Evolutionary conservation across 2,888 invertebrate genomes (phyloP).

Genomic region (Drosophila nigricruria): DNA sequence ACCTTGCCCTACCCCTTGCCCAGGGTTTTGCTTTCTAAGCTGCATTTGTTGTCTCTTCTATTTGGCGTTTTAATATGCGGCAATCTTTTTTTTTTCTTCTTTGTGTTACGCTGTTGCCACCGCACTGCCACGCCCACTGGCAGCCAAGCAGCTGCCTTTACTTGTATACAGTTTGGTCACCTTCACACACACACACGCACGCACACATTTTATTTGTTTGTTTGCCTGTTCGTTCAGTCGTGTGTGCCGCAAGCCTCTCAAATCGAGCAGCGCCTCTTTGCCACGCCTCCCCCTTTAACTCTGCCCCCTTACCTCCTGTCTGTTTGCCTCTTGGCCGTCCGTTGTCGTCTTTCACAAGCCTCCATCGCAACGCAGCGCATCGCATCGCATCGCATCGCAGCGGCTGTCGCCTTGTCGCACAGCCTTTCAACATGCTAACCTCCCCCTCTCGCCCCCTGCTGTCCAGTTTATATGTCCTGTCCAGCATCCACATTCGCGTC

Average conservation of each 20-base stretch:
- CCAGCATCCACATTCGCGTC: constrained; percentile 53
- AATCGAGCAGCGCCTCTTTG: constrained; percentile 26
- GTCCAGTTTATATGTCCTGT: constrained; percentile 1
- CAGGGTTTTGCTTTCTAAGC: constrained; percentile 62
- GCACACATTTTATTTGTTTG: constrained; percentile 64
- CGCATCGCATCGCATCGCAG: constrained; percentile 15
- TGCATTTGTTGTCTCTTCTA: constrained; percentile 69
- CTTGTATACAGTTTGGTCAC: constrained; percentile 70
- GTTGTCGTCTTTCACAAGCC: constrained; percentile 58
- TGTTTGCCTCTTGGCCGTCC: constrained; percentile 67
- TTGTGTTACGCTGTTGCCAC: constrained; percentile 28
- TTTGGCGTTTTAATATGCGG: constrained; percentile 79
- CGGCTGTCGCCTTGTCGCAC: constrained; percentile 63
- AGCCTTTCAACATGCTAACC: constrained; percentile 62
- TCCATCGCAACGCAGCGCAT: neutral
- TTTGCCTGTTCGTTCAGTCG: constrained; percentile 74
- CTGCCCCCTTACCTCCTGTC: constrained; percentile 42
- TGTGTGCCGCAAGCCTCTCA: constrained; percentile 62
- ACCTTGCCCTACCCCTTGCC: neutral
- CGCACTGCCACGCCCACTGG: constrained; percentile 4
- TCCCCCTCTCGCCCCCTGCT: neutral
- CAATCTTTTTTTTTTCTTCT: constrained; percentile 59
- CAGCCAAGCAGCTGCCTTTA: constrained; percentile 29
- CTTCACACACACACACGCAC: constrained; percentile 53
- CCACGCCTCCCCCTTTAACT: neutral